Percentiles rank a stretch among this genome's conserved stretches.
Conservation (phyloP, 1,140 invertebrate genomes). For the Bursaphelenchus mucronatus region DNA sequence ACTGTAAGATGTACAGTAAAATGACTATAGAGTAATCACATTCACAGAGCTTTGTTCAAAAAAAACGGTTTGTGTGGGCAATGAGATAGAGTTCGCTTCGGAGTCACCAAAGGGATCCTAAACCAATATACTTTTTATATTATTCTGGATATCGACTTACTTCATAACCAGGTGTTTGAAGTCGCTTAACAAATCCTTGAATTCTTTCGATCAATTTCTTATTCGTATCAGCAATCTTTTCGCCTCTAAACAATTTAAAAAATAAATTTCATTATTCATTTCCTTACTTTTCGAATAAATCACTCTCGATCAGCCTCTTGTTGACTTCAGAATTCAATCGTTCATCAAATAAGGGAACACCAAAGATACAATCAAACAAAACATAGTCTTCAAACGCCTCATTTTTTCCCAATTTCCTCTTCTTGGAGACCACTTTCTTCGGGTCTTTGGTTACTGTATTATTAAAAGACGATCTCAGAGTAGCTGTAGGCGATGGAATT, state of each 20-base stretch:
- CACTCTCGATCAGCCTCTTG: slow-evolving; percentile 37
- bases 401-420: slow-evolving; percentile 26
- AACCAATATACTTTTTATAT: background rate
- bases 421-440: slow-evolving; percentile 35
- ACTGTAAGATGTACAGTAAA: too few species aligned
- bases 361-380: slow-evolving; percentile 56
- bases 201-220: background rate
- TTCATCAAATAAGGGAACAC: slow-evolving; percentile 57
- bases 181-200: background rate
- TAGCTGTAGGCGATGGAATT: background rate
- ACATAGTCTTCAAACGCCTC: slow-evolving; percentile 53
- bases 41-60: slow-evolving; percentile 11
- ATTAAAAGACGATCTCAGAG: background rate
- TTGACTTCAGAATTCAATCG: slow-evolving; percentile 49
- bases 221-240: background rate
- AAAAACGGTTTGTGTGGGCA: slow-evolving; percentile 25
- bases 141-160: too few species aligned
- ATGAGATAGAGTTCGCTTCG: slow-evolving; percentile 22
- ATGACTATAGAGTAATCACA: too few species aligned
- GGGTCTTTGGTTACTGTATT: slow-evolving; percentile 42
- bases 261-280: too few species aligned
- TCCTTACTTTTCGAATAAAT: slow-evolving; percentile 27
- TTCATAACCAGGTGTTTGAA: slow-evolving; percentile 6
- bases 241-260: too few species aligned
- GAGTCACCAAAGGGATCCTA: slow-evolving; percentile 18